Base-by-base conservation (phyloP, 2,888 invertebrate genomes). In the Pandemis cinnamomeana region DNA sequence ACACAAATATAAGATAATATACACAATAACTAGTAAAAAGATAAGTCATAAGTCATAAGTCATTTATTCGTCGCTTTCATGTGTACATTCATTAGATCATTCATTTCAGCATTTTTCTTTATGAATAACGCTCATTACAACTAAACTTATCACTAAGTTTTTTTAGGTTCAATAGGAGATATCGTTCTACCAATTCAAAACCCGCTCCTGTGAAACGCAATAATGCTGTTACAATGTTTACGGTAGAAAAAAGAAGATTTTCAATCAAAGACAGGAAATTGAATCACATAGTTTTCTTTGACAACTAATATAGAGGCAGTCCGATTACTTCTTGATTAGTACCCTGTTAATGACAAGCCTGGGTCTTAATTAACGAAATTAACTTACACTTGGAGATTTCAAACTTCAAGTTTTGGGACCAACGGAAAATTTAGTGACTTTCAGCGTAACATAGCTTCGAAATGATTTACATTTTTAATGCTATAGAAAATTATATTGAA, bases 301-400 rank as follows among this genome's bases (percentile, higher is more conserved):
- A 67, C 66, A 51, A 75, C 71, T 70, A 62, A 75, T 46, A 71
- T 46, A 60, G 55, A 75, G 7, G 64, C 51, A 62, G 60, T 36
- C 68, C 53, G 64, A 75, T 62, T 48, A 51, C 15, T 44, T 67
- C 8, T 27, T 67, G 20, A 58, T 46, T 58, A 58, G 27, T 44
- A 27, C 58, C 67, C 58, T 67, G 67, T 67, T 27, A 67, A 58
- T 58, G 53, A 41, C 67, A 67, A 42, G 13, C 67, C 20, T 15
- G 27, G 44, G 42, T 27, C 44, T 67, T 58, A 67, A 67, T 67
- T 58, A 67, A 67, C 44, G 55, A 27, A 67, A 27, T 67, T n/a
- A 27, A 58, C 58, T 15, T 55, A 67, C 13, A 58, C 42, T 67
- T 67, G 42, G 8, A 53, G 41, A 67, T 67, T 51, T 42, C 15